Conservation (phyloP, 2,113 vertebrate species). For the Alosa alosa region DNA sequence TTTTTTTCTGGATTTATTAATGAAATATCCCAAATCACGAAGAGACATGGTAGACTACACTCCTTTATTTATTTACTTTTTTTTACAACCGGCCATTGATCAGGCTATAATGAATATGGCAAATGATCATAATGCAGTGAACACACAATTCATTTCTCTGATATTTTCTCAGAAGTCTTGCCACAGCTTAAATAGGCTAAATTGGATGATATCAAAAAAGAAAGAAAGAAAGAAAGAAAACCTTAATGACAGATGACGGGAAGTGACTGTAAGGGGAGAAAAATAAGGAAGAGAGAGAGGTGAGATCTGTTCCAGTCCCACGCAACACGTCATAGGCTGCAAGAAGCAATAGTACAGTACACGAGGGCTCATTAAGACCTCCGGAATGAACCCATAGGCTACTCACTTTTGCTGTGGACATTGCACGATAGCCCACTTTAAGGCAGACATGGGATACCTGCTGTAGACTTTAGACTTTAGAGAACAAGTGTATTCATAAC, state of each 20-base stretch:
- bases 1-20: too few species aligned
- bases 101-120: too few species aligned
- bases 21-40: too few species aligned
- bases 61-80: too few species aligned
- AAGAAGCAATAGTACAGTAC: background rate
- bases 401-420: background rate
- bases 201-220: too few species aligned
- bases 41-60: too few species aligned
- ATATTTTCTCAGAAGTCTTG: too few species aligned
- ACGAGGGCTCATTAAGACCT: background rate
- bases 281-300: background rate
- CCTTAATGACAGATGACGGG: background rate
- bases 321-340: background rate
- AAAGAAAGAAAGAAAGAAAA: background rate
- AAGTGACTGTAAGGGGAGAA: background rate
- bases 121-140: too few species aligned
- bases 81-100: too few species aligned
- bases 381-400: background rate
- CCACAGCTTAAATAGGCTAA: too few species aligned
- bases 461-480: background rate
- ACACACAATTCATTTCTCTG: too few species aligned
- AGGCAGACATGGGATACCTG: background rate
- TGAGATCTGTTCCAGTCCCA: background rate
- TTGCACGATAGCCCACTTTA: background rate
- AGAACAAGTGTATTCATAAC: background rate